Evolutionary conservation across 2,113 vertebrate species (phyloP).

Genomic region (Psophia crepitans): DNA sequence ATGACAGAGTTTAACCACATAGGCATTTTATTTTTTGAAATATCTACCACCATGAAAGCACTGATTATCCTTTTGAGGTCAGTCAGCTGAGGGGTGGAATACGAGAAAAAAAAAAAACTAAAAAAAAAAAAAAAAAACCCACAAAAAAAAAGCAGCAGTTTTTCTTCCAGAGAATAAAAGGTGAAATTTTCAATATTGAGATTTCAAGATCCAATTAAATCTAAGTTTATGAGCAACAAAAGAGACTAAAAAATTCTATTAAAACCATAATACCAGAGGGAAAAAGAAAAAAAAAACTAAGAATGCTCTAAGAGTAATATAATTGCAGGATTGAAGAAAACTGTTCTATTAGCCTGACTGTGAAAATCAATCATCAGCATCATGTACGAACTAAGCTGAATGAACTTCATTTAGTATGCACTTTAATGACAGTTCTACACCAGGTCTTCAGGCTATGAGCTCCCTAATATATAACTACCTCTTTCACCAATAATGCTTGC

Average conservation of each 20-base stretch:
- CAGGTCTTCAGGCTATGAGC: conserved; percentile 24
- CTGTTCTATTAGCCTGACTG: conserved; percentile 28
- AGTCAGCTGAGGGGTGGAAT: neutral
- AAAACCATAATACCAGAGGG: neutral
- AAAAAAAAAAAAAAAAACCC: no score
- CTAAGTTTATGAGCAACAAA: conserved; percentile 56
- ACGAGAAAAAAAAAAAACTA: no score
- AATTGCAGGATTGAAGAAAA: conserved; percentile 44
- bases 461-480: conserved; percentile 33
- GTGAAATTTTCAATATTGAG: conserved; percentile 1
- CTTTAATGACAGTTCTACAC: conserved; percentile 38
- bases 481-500: conserved; percentile 6
- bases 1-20: neutral
- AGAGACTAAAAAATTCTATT: conserved; percentile 54
- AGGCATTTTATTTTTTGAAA: neutral
- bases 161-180: conserved; percentile 3
- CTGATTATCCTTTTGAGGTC: neutral
- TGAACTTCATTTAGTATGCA: conserved; percentile 31
- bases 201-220: conserved; percentile 58
- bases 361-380: conserved; percentile 47
- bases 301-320: conserved; percentile 20
- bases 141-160: neutral
- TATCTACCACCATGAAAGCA: neutral
- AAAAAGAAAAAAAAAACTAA: neutral
- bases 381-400: conserved; percentile 13